Evolutionary conservation across 1,140 invertebrate species (phyloP).

Genomic region (Pissodes strobi): DNA sequence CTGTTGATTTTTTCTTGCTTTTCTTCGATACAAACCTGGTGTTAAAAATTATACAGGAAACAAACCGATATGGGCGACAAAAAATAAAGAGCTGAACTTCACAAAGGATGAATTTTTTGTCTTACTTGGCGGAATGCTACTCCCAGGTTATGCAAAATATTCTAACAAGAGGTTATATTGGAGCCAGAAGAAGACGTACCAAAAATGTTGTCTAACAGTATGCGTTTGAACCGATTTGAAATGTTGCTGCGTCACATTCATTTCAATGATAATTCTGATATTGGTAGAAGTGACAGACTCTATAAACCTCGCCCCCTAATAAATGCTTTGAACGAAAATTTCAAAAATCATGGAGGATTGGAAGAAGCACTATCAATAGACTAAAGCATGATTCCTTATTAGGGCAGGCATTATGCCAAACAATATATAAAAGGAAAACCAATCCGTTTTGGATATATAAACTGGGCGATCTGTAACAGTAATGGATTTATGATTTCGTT

Average conservation of each 20-base stretch:
- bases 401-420: too few species aligned
- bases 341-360: constrained; percentile 39
- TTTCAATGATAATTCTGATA: constrained; percentile 32
- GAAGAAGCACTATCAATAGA: constrained; percentile 38
- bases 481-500: constrained; percentile 34
- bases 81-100: constrained; percentile 22
- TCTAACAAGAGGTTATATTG: constrained; percentile 40
- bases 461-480: constrained; percentile 37
- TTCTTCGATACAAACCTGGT: constrained; percentile 25
- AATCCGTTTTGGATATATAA: constrained; percentile 42
- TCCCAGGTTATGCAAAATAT: constrained; percentile 37
- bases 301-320: constrained; percentile 36
- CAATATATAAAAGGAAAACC: too few species aligned
- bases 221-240: constrained; percentile 37
- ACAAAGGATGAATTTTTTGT: constrained; percentile 33
- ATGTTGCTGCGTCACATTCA: too few species aligned
- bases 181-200: constrained; percentile 35
- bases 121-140: constrained; percentile 26
- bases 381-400: constrained; percentile 39
- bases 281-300: constrained; percentile 34
- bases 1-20: constrained; percentile 28
- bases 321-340: constrained; percentile 31
- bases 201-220: constrained; percentile 33
- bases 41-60: constrained; percentile 11
- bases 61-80: constrained; percentile 24